phyloP scores from a whole-genome alignment of 2,797 vertebrate species.

The Arnoldichthys spilopterus region DNA sequence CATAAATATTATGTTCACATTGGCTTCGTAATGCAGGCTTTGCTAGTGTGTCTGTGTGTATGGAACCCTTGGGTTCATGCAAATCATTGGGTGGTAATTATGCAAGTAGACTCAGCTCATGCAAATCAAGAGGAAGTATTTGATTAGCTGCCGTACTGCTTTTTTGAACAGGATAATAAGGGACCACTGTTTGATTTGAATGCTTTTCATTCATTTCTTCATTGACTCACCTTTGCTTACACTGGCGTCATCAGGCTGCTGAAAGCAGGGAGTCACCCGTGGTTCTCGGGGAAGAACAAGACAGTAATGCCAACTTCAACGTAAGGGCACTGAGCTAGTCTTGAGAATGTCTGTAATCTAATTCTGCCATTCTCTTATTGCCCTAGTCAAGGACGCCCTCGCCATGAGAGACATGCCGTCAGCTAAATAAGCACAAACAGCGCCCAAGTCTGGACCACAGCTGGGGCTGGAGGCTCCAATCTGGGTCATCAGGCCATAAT shows the following conservation, averaged over 20 bases:
- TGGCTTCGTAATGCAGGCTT: background rate
- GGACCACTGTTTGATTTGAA: background rate
- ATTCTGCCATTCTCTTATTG: slow-evolving; percentile 13
- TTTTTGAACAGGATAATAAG: background rate
- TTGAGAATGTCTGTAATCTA: slow-evolving; percentile 18
- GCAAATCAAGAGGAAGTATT: slow-evolving; percentile 8
- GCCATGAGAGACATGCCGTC: slow-evolving; percentile 18
- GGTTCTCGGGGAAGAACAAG: background rate
- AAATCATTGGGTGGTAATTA: slow-evolving; percentile 18
- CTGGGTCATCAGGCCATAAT: slow-evolving; percentile 43
- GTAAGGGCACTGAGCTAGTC: background rate
- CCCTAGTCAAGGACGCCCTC: slow-evolving; percentile 40
- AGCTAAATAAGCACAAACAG: slow-evolving; percentile 25
- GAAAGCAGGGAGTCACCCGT: slow-evolving; percentile 2
- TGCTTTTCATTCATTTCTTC: background rate
- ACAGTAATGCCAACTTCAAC: background rate
- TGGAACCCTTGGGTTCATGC: slow-evolving; percentile 22
- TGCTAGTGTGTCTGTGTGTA: slow-evolving; percentile 6
- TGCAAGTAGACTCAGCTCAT: background rate
- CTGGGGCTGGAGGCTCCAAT: slow-evolving; percentile 36
- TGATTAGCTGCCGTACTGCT: background rate
- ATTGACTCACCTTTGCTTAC: background rate
- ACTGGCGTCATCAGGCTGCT: background rate
- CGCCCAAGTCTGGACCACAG: slow-evolving; percentile 19
- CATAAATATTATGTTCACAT: background rate